Conservation (phyloP, 2,797 vertebrate species). For the Ciconia nigra region DNA sequence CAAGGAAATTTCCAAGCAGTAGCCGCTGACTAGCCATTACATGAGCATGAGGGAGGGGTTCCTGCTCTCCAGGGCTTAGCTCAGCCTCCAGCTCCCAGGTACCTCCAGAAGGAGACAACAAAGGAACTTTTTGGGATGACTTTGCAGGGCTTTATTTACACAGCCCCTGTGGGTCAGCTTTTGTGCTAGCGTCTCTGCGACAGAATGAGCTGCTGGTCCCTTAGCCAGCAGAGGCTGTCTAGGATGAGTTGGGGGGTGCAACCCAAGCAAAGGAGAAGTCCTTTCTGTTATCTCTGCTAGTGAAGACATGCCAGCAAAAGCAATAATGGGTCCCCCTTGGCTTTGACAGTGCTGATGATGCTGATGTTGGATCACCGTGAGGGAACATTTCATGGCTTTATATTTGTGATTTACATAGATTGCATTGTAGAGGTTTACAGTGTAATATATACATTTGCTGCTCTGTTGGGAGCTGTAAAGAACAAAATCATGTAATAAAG, state of each 20-base stretch:
- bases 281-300: not conserved
- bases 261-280: not conserved
- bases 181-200: not conserved
- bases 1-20: not conserved
- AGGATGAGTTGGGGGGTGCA: not conserved
- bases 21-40: not conserved
- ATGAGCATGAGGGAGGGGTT: not conserved
- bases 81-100: not conserved
- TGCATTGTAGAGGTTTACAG: not conserved
- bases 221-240: not conserved
- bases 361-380: not conserved
- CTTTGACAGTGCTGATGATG: not conserved
- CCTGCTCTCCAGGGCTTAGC: not conserved
- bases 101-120: not conserved
- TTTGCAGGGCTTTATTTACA: not conserved
- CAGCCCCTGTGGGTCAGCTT: not conserved
- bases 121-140: not conserved
- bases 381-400: not conserved
- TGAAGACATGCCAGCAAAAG: not conserved
- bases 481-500: constrained; percentile 8
- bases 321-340: not conserved
- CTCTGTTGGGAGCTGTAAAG: constrained; percentile 17
- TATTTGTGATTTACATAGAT: constrained; percentile 13
- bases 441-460: not conserved
- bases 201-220: not conserved